These are phyloP conservation scores for Melanotaenia trifasciata DNA, from an alignment of 2,797 vertebrate species.

Conservation along the genomic window DNA sequence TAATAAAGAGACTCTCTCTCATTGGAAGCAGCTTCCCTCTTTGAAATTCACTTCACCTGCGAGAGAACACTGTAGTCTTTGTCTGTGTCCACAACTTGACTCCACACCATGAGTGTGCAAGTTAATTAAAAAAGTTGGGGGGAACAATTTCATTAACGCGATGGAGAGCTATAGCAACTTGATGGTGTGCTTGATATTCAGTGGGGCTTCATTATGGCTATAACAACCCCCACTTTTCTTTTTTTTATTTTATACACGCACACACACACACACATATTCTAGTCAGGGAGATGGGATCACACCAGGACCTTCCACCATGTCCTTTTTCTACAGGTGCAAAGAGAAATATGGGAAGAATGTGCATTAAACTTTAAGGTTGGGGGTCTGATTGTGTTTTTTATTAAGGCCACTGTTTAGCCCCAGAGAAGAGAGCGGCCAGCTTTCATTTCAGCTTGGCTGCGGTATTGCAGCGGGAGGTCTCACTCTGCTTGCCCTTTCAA, in stretches of 20 bases:
- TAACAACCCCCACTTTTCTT: conserved; percentile 30
- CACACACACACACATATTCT: conserved; percentile 11
- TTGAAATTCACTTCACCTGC: conserved; percentile 78
- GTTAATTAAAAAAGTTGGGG: conserved; percentile 79
- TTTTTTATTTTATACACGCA: not conserved
- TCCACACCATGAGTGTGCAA: conserved; percentile 71
- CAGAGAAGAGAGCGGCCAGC: conserved; percentile 80
- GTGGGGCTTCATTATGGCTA: conserved; percentile 69
- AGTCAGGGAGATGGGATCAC: conserved; percentile 61
- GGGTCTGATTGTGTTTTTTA: conserved; percentile 85
- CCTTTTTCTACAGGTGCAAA: conserved; percentile 49
- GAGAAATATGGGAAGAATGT: conserved; percentile 82
- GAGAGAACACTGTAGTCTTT: conserved; percentile 67
- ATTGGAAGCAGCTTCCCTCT: conserved; percentile 62
- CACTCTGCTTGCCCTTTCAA: conserved; percentile 81
- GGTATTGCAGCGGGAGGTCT: conserved; percentile 81
- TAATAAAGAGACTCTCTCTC: conserved; percentile 54
- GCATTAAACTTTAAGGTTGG: conserved; percentile 86
- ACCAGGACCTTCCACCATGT: conserved; percentile 65
- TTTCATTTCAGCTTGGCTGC: conserved; percentile 83
- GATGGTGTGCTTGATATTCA: conserved; percentile 77
- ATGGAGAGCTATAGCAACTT: conserved; percentile 66
- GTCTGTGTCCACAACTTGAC: conserved; percentile 77
- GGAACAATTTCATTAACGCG: conserved; percentile 78
- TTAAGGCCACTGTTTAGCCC: conserved; percentile 84